phyloP scores from a whole-genome alignment of 1,140 invertebrate genomes.

The Vollenhovia emeryi region DNA sequence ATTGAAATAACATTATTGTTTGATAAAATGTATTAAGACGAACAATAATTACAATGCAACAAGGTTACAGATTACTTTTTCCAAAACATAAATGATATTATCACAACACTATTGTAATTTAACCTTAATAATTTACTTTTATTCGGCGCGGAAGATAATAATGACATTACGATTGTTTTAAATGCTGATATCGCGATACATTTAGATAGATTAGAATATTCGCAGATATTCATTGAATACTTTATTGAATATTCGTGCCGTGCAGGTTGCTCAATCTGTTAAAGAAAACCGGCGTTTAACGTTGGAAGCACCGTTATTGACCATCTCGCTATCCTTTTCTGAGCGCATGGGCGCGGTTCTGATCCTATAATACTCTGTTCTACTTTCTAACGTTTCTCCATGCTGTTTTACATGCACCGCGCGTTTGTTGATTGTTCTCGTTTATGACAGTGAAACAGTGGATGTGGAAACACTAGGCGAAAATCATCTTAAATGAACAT shows the following conservation, averaged over 20 bases:
- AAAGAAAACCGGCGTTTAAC: conserved; percentile 36
- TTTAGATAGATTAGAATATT: background rate
- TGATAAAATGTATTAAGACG: background rate
- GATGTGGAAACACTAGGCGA: background rate
- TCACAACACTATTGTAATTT: background rate
- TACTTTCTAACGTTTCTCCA: conserved; percentile 16
- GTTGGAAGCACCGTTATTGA: conserved; percentile 59
- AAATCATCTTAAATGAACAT: background rate
- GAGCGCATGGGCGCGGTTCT: conserved; percentile 80
- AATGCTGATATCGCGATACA: background rate
- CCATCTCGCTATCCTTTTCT: conserved; percentile 62
- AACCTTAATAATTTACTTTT: background rate
- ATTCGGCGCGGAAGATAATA: background rate
- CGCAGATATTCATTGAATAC: background rate
- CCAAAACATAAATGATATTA: background rate
- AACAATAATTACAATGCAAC: background rate
- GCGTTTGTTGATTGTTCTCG: background rate
- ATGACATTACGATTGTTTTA: background rate
- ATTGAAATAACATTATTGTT: background rate
- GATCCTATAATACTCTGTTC: conserved; percentile 50
- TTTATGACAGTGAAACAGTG: background rate
- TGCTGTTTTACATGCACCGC: background rate
- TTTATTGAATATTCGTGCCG: background rate
- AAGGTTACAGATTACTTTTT: background rate
- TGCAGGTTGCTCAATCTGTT: background rate